Percentiles rank a stretch among this genome's conserved stretches.
Evolutionary conservation across 1,140 invertebrate species (phyloP).

Genomic region (Nomia melanderi): DNA sequence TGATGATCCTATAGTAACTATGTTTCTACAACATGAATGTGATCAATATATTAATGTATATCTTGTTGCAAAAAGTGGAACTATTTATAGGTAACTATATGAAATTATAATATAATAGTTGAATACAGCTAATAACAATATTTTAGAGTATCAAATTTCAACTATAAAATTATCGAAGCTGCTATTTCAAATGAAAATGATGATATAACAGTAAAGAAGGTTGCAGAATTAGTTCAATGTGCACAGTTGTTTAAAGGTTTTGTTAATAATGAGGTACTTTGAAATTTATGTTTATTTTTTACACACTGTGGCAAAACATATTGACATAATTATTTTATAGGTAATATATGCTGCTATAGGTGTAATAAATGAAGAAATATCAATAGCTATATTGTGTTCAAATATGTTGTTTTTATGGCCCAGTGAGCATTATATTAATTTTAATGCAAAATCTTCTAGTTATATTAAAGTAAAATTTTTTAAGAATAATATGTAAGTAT

Average conservation of each 20-base stretch:
- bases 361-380: constrained; percentile 30
- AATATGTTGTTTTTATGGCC: constrained; percentile 63
- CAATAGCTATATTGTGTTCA: constrained; percentile 62
- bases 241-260: constrained; percentile 47
- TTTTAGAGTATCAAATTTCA: constrained; percentile 57
- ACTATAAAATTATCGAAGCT: constrained; percentile 42
- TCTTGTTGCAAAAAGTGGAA: constrained; percentile 51
- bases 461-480: constrained; percentile 68
- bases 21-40: constrained; percentile 57
- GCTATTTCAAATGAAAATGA: constrained; percentile 35
- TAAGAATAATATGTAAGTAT: constrained; percentile 59
- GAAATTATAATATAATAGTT: not conserved
- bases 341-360: constrained; percentile 45
- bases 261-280: constrained; percentile 36
- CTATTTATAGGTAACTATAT: constrained; percentile 62
- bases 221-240: constrained; percentile 44
- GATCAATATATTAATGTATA: constrained; percentile 41
- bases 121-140: not conserved
- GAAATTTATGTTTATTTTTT: not conserved
- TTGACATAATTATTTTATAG: constrained; percentile 47
- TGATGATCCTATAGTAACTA: constrained; percentile 41
- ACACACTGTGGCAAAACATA: not conserved
- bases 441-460: constrained; percentile 41
- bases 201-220: constrained; percentile 18
- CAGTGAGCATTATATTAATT: constrained; percentile 45